phyloP scores from a whole-genome alignment of 2,888 invertebrate species.

The Perizoma affinitatum region DNA sequence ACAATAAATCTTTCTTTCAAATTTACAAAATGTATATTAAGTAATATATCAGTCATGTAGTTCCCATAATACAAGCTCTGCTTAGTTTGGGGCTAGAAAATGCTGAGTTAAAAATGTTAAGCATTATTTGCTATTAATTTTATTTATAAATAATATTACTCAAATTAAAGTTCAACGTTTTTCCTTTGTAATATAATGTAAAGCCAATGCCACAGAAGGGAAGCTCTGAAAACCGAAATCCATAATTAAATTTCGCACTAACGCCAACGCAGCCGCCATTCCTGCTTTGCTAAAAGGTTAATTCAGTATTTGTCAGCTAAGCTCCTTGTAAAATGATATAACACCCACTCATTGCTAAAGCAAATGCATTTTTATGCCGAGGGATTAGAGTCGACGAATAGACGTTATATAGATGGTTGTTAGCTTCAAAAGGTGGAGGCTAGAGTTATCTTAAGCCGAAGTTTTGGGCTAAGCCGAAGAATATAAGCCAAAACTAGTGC shows the following conservation, averaged over 20 bases:
- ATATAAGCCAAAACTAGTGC: background rate
- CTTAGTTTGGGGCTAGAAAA: no score
- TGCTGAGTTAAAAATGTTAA: no score
- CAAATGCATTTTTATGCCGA: constrained; percentile 24
- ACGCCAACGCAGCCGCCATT: constrained; percentile 52
- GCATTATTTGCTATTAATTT: no score
- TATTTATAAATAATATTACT: no score
- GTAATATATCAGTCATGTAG: no score
- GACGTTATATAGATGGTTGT: constrained; percentile 6
- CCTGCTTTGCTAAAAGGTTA: constrained; percentile 58
- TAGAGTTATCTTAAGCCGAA: constrained; percentile 6
- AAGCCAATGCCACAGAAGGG: constrained; percentile 29
- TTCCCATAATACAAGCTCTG: no score
- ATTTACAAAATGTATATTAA: no score
- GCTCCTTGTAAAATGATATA: constrained; percentile 40
- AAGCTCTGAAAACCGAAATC: constrained; percentile 44
- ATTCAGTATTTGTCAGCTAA: constrained; percentile 62
- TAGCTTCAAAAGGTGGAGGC: constrained; percentile 2
- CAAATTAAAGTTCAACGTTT: background rate
- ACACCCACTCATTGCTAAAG: constrained; percentile 28
- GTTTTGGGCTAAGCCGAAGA: constrained; percentile 6
- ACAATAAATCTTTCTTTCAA: no score
- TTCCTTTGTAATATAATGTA: background rate
- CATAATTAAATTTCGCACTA: constrained; percentile 60
- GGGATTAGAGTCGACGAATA: constrained; percentile 9